Percentiles rank a stretch among this genome's conserved stretches.
Conservation (phyloP, 2,113 vertebrate genomes). For the Strix aluco region DNA sequence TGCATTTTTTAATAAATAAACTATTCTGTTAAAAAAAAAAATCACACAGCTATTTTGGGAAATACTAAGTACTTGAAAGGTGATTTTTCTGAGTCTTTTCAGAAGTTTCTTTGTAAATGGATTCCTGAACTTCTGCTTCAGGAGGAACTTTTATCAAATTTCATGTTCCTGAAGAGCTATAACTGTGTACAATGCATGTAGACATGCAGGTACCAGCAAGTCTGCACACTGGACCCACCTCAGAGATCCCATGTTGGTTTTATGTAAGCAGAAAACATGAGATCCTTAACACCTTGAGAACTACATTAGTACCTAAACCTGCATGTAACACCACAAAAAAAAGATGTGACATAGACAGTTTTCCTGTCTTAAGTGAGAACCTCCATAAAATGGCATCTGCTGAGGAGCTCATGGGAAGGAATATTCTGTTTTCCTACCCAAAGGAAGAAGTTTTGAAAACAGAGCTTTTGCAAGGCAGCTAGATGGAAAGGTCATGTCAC, state of each 20-base stretch:
- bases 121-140: not conserved
- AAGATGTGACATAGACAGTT: not conserved
- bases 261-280: not conserved
- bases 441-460: not conserved
- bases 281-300: not conserved
- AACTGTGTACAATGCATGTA: not conserved
- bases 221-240: not conserved
- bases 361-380: not conserved
- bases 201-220: not conserved
- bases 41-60: not conserved
- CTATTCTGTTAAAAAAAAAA: not conserved
- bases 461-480: not conserved
- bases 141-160: rapidly evolving
- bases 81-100: not conserved
- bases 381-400: not conserved
- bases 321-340: not conserved
- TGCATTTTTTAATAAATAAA: not conserved
- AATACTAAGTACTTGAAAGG: not conserved
- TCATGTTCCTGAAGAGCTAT: not conserved
- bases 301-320: not conserved
- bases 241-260: not conserved
- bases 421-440: not conserved
- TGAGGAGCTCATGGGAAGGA: not conserved
- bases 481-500: not conserved
- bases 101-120: not conserved